Evolutionary conservation across 2,888 invertebrate species (phyloP).

Genomic region (Protodeltote pygarga): DNA sequence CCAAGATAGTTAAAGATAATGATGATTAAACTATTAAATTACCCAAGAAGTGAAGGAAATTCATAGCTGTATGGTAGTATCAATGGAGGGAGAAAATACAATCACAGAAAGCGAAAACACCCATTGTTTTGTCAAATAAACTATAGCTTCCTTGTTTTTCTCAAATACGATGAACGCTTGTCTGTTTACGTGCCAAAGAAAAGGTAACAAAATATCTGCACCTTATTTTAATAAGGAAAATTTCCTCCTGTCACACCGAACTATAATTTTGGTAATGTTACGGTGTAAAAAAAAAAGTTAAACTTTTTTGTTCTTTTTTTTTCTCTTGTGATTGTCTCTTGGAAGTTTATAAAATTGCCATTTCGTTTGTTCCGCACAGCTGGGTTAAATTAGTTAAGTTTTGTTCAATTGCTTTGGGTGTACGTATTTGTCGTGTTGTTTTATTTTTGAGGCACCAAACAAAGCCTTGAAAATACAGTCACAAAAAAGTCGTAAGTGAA

Average conservation of each 20-base stretch:
- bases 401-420: too few species aligned
- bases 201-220: not conserved
- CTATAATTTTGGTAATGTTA: conserved; percentile 2
- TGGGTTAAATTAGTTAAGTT: conserved; percentile 7
- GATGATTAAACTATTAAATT: too few species aligned
- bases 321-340: not conserved
- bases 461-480: too few species aligned
- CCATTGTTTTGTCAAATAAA: not conserved
- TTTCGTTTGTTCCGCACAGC: conserved; percentile 6
- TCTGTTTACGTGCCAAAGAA: not conserved
- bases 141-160: not conserved
- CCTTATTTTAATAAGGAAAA: conserved; percentile 4
- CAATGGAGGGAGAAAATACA: too few species aligned
- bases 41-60: too few species aligned
- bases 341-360: conserved; percentile 1
- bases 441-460: too few species aligned
- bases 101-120: not conserved
- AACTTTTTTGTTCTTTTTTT: not conserved
- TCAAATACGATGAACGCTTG: not conserved
- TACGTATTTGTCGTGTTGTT: too few species aligned
- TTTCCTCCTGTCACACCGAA: conserved; percentile 6
- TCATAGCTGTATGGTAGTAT: too few species aligned
- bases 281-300: conserved; percentile 1
- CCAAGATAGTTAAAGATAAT: too few species aligned
- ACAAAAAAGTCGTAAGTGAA: too few species aligned